Evolutionary conservation across 1,140 invertebrate genomes (phyloP).

Genomic region (Atopsyche davidsoni): DNA sequence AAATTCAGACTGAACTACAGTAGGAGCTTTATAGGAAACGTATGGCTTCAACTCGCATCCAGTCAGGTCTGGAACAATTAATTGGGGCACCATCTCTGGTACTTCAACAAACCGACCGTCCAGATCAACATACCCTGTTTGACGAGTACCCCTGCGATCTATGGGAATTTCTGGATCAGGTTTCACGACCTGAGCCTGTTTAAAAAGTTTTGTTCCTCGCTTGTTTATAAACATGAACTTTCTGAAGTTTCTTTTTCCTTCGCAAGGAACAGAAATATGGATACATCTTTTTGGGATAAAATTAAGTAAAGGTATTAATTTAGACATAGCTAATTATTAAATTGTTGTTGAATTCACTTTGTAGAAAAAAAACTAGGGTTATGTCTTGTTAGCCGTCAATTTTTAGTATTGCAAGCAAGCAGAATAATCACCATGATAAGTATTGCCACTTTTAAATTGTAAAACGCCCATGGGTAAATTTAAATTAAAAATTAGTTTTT

Average conservation of each 20-base stretch:
- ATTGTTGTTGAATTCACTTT: too few relatives aligned
- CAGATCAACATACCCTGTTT: conserved; percentile 44
- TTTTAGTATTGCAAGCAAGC: too few relatives aligned
- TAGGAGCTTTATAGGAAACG: conserved; percentile 75
- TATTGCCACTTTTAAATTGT: too few relatives aligned
- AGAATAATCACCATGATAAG: too few relatives aligned
- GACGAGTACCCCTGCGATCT: conserved; percentile 60
- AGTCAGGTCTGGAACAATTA: conserved; percentile 85
- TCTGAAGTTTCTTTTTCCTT: conserved; percentile 72
- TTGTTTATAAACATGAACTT: conserved; percentile 71
- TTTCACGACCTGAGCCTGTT: conserved; percentile 51
- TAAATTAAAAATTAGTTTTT: too few relatives aligned
- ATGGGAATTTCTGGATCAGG: conserved; percentile 56
- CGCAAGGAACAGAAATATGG: conserved; percentile 49
- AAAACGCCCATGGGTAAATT: too few relatives aligned
- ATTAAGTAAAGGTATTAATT: conserved; percentile 36
- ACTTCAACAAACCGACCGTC: conserved; percentile 57
- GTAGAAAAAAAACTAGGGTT: too few relatives aligned
- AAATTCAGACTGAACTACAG: conserved; percentile 72
- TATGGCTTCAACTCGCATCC: conserved; percentile 84
- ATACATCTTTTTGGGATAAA: conserved; percentile 48
- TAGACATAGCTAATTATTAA: too few relatives aligned
- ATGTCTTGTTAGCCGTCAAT: too few relatives aligned
- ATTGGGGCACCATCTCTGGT: conserved; percentile 87
- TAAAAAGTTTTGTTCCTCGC: conserved; percentile 61